These are phyloP conservation scores for Hyles vespertilio DNA, from an alignment of 1,140 invertebrate genomes.

Conservation along the genomic window DNA sequence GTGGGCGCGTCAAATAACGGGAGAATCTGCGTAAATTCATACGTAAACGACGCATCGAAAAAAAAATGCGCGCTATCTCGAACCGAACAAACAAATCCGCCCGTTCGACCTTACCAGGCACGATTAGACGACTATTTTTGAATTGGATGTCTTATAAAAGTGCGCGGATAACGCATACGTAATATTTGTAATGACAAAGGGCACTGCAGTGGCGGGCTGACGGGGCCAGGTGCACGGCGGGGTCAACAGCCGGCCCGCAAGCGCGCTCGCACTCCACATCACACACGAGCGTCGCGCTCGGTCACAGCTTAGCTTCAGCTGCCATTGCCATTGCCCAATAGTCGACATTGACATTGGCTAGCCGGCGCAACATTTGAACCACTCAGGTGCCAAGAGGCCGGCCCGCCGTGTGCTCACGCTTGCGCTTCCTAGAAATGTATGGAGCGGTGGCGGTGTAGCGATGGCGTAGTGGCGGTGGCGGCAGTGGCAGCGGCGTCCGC, in stretches of 20 bases:
- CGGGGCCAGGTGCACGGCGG: slow-evolving; percentile 35
- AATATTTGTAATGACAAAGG: slow-evolving; percentile 18
- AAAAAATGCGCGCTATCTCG: slow-evolving; percentile 19
- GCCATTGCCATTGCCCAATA: slow-evolving; percentile 27
- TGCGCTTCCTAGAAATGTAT: slow-evolving; percentile 40
- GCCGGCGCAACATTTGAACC: slow-evolving; percentile 25
- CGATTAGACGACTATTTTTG: slow-evolving; percentile 31
- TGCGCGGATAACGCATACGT: slow-evolving; percentile 9
- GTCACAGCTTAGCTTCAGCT: slow-evolving; percentile 15
- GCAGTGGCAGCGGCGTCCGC: slow-evolving; percentile 48
- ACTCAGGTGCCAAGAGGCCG: slow-evolving; percentile 44
- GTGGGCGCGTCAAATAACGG: slow-evolving; percentile 14
- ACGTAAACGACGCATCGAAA: slow-evolving; percentile 10
- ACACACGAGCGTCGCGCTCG: not conserved
- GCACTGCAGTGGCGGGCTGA: slow-evolving; percentile 22
- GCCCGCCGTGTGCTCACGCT: too few species aligned
- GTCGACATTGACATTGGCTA: slow-evolving; percentile 68
- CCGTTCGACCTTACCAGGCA: slow-evolving; percentile 28
- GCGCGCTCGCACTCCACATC: slow-evolving; percentile 2
- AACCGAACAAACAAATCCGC: slow-evolving; percentile 18
- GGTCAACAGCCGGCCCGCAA: slow-evolving; percentile 45
- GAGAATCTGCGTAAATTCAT: slow-evolving; percentile 9
- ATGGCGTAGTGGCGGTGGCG: slow-evolving; percentile 34
- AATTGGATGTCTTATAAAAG: slow-evolving; percentile 18
- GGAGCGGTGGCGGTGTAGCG: slow-evolving; percentile 33